Evolutionary conservation across 2,888 invertebrate species (phyloP).

Genomic region (Bugula neritina): DNA sequence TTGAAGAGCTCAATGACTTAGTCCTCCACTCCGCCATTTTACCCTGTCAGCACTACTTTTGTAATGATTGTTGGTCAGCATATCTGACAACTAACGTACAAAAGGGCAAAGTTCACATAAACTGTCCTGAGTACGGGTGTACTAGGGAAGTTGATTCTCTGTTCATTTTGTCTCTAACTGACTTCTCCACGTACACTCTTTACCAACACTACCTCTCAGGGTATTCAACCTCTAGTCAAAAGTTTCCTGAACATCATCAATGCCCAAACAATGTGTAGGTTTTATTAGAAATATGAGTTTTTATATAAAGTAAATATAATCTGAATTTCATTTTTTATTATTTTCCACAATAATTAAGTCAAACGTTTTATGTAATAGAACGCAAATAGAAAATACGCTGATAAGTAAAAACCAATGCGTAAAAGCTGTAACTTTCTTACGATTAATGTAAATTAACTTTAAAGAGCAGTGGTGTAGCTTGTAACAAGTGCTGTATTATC

Average conservation of each 20-base stretch:
- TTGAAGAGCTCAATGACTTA: conserved; percentile 23
- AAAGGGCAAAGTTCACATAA: neutral
- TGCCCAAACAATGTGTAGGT: conserved; percentile 5
- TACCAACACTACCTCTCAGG: neutral
- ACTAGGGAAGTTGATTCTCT: conserved; percentile 28
- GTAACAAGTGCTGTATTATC: too few relatives aligned
- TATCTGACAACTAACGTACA: conserved; percentile 27
- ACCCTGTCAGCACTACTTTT: conserved; percentile 34
- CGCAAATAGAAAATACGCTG: too few relatives aligned
- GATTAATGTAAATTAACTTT: too few relatives aligned
- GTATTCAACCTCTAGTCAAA: neutral
- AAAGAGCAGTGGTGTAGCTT: too few relatives aligned
- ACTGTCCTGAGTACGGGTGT: conserved; percentile 28
- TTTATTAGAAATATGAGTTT: too few relatives aligned
- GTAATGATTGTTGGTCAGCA: conserved; percentile 32
- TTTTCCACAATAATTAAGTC: too few relatives aligned
- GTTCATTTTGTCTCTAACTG: conserved; percentile 27
- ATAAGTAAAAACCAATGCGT: too few relatives aligned
- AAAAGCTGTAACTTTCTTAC: too few relatives aligned
- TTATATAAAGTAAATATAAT: too few relatives aligned
- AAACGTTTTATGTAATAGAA: too few relatives aligned
- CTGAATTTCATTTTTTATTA: too few relatives aligned
- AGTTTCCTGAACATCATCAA: neutral
- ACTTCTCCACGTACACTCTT: conserved; percentile 7
- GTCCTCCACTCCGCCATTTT: conserved; percentile 29